A percentile compares a stretch with the other conserved stretches of the same genome.
Conservation (phyloP, 2,888 invertebrate species). For the Cataglyphis livida region DNA sequence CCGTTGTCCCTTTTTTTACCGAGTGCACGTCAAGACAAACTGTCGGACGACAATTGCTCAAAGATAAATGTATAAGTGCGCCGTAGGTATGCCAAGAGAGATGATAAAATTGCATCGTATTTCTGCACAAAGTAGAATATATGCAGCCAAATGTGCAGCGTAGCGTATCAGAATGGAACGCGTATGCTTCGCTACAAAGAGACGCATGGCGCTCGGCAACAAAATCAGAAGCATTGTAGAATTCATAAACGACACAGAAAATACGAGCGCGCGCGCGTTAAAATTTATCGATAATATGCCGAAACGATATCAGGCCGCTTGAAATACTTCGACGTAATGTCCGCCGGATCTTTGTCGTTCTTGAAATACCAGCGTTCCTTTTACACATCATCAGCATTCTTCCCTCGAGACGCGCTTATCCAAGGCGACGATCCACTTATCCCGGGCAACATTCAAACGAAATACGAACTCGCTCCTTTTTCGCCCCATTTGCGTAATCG, state of each 20-base stretch:
- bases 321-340: constrained; percentile 13
- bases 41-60: constrained; percentile 39
- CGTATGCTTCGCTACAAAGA: constrained; percentile 16
- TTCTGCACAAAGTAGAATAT: constrained; percentile 46
- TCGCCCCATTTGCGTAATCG: constrained; percentile 41
- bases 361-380: not conserved
- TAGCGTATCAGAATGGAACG: constrained; percentile 15
- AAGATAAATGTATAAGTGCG: constrained; percentile 45
- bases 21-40: constrained; percentile 8
- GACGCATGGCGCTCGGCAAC: not conserved
- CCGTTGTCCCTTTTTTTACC: constrained; percentile 1
- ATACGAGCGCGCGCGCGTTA: not conserved
- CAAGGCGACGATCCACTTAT: not conserved
- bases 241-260: constrained; percentile 40
- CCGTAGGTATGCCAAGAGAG: constrained; percentile 34
- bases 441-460: constrained; percentile 36
- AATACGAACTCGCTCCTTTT: constrained; percentile 16
- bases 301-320: constrained; percentile 16
- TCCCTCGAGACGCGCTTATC: constrained; percentile 1
- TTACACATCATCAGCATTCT: constrained; percentile 37
- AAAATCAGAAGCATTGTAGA: constrained; percentile 26
- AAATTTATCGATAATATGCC: constrained; percentile 43
- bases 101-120: constrained; percentile 48
- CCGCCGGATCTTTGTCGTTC: constrained; percentile 12
- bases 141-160: constrained; percentile 27